Evolutionary conservation across 2,888 invertebrate genomes (phyloP), one percentile per base, ranked within the genome.

Genomic region (Scrobipalpa atriplicella): DNA sequence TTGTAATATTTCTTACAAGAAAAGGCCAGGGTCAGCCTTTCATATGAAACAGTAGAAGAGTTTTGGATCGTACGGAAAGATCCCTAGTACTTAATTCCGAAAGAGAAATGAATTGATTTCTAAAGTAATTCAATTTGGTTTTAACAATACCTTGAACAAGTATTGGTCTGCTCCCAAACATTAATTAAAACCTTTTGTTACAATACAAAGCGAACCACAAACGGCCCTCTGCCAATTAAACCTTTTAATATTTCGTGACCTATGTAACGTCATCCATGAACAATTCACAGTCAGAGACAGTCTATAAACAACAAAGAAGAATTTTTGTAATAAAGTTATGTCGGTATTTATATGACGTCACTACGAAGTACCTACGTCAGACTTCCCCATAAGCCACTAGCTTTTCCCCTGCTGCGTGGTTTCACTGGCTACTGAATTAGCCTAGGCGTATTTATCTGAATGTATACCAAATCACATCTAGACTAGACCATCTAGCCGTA

Each of bases 191-290:
- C 21, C 47, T 56, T 56, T 21, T 52, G 36, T 39, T 62, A 66
- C 13, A 13, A 11, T 65, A 47, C 29, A 39, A 13, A 52, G 38
- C 62, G 66, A 61, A 61, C 39, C 67, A 62, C 68, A 64, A 29
- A 58, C 62, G 66, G 64, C 62, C 60, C 43, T 39, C 56, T 58
- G 18, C 41, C 74, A 78, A 80, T 79, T 79, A 72, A 77, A 71
- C 74, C 74, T 73, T 75, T 74, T 70, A 75, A 72, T 75, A 72
- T 76, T 73, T 67, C 71, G 67, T 71, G 72, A 74, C 72, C 72
- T 68, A n/a, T n/a, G 72, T 75, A 77, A 68, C 72, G 72, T 80
- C 74, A 76, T 70, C 70, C 56, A 66, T 58, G 62, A 68, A 69
- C 72, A 69, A 73, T 70, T 69, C 70, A 70, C 68, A 70, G 67